Percentiles rank a stretch among this genome's conserved stretches.
phyloP scores from a whole-genome alignment of 2,113 vertebrate species.

The Dolichotis patagonum region DNA sequence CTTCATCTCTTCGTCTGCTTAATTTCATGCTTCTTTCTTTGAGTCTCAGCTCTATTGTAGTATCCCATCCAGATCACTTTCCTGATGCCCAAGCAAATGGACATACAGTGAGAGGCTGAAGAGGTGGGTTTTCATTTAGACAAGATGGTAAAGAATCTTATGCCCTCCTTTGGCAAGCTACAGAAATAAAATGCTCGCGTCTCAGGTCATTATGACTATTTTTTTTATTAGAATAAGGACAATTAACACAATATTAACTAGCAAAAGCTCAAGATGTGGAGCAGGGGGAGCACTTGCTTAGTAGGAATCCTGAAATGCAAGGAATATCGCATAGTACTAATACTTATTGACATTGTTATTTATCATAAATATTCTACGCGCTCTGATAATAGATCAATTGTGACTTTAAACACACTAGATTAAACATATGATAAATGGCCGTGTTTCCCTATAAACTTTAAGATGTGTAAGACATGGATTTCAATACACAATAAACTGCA shows the following conservation, averaged over 20 bases:
- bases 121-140: neutral
- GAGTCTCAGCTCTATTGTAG: neutral
- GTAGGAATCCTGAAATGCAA: neutral
- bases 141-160: neutral
- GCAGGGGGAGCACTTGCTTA: neutral
- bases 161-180: neutral
- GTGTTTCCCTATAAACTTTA: neutral
- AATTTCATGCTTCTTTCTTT: neutral
- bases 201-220: neutral
- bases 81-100: rapidly evolving
- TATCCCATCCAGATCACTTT: neutral
- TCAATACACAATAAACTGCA: neutral
- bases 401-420: neutral
- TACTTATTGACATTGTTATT: neutral
- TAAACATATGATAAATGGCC: neutral
- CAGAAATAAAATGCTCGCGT: neutral
- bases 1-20: neutral
- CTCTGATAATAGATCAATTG: neutral
- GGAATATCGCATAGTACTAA: neutral
- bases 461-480: rapidly evolving
- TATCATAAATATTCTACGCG: no score
- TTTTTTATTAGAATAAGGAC: neutral
- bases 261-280: neutral
- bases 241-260: neutral
- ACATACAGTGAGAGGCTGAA: neutral